Evolutionary conservation across 1,140 invertebrate genomes (phyloP), one percentile per base, ranked within the genome.

Genomic region (Rhizoglyphus robini): DNA sequence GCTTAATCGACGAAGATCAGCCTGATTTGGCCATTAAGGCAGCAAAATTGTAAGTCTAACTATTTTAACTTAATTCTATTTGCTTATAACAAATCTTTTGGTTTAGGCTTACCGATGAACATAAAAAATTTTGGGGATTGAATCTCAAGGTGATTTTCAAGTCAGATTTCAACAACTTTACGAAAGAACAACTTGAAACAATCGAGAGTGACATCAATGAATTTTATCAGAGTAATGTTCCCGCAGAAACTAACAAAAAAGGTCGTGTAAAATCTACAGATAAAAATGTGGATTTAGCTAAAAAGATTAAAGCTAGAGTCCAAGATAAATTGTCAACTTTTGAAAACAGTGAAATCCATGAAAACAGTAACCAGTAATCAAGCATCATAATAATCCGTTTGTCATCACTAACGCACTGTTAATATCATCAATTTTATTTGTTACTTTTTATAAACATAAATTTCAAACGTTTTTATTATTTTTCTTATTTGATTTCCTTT

Each of bases 401-500:
- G n/a, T n/a, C n/a, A n/a, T n/a, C 36, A 41, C 36, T 11, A 41
- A 25, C 23, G 51, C 15, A 25, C 20, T 11, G 23, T 54, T 54
- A 54, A 11, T 54, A 54, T 11, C 8, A 5, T 54, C 51, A 54
- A 11, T 65, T 23, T 20, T 23, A 13, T 49, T 66, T 65, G 30
- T 57, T 41, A 38, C 8, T 66, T 46, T 23, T 63, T 61, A 3
- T 5, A 64, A 36, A 58, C 4, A 25, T 25, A 51, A 67, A 66
- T 57, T 36, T 46, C 11, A 54, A 23, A 30, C 30, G 54, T 64
- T 67, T 48, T 59, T 11, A 60, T 47, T 41, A 32, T 48, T 30
- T 67, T 66, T n/a, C n/a, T n/a, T n/a, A n/a, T n/a, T n/a, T n/a
- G n/a, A n/a, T 49, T 49, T 49, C 20, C 20, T 49, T 49, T 49